These are phyloP conservation scores for Napeogenes sylphis DNA, from an alignment of 2,888 invertebrate species.

Conservation along the genomic window DNA sequence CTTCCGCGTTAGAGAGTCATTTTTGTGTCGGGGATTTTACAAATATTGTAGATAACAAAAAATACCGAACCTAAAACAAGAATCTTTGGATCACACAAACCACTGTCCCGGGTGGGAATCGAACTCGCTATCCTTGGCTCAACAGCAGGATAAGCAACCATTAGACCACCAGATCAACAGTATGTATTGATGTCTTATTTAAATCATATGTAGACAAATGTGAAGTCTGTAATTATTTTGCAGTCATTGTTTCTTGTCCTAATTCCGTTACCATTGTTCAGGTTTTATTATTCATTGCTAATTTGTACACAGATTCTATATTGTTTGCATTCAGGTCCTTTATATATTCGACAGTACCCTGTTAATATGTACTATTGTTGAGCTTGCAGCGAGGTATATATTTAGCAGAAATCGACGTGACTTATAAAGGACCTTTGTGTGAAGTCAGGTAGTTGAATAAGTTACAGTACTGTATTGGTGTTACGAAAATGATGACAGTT, in stretches of 20 bases:
- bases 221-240: constrained; percentile 37
- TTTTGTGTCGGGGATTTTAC: too few relatives aligned
- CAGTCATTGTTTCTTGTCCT: constrained; percentile 67
- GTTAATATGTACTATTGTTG: constrained; percentile 6
- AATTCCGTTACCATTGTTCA: constrained; percentile 67
- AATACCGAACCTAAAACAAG: too few relatives aligned
- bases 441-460: neutral
- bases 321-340: constrained; percentile 51
- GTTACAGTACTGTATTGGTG: too few relatives aligned
- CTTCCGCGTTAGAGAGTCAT: too few relatives aligned
- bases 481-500: too few relatives aligned
- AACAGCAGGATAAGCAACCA: too few relatives aligned
- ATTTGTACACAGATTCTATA: constrained; percentile 54
- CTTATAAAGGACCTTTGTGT: neutral
- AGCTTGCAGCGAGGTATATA: constrained; percentile 4
- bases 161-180: too few relatives aligned
- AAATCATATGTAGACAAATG: constrained; percentile 23
- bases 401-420: constrained; percentile 4
- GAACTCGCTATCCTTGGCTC: too few relatives aligned
- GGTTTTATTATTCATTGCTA: constrained; percentile 65
- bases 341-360: constrained; percentile 23
- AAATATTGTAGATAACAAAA: too few relatives aligned
- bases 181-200: too few relatives aligned
- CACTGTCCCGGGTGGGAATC: too few relatives aligned
- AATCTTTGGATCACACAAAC: too few relatives aligned